phyloP scores from a whole-genome alignment of 2,113 vertebrate species.

The Butorides virescens region DNA sequence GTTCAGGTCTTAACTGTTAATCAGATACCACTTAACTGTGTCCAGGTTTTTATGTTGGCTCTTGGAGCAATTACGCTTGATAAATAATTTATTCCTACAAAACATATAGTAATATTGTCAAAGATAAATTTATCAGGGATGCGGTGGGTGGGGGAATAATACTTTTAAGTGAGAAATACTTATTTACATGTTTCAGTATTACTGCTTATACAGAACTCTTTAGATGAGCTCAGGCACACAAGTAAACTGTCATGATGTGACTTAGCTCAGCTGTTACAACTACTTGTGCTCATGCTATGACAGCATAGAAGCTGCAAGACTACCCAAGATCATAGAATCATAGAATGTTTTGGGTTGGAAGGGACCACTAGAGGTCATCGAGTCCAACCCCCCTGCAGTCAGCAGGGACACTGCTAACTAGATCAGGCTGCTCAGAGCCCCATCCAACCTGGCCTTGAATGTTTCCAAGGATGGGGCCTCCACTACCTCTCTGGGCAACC shows the following conservation, averaged over 20 bases:
- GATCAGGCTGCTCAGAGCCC: too few relatives aligned
- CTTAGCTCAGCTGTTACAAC: background rate
- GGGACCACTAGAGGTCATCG: too few relatives aligned
- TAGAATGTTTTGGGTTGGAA: too few relatives aligned
- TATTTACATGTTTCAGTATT: background rate
- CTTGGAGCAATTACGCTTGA: background rate
- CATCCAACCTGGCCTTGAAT: too few relatives aligned
- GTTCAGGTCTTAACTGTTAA: background rate
- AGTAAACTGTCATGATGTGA: background rate
- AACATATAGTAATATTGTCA: background rate
- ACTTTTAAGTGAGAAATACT: background rate
- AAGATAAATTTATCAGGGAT: background rate
- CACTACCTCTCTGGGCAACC: too few relatives aligned
- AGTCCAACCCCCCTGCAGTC: too few relatives aligned
- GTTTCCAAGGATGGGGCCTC: too few relatives aligned
- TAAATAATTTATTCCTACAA: background rate
- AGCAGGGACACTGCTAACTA: too few relatives aligned
- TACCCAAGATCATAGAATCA: too few relatives aligned
- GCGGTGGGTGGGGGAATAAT: too few relatives aligned
- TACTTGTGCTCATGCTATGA: rapidly evolving
- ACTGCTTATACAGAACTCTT: background rate
- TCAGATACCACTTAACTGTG: background rate
- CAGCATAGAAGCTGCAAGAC: background rate
- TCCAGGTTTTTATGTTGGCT: background rate
- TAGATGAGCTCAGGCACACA: background rate